phyloP scores from a whole-genome alignment of 2,888 invertebrate species.

The Chrysomela aeneicollis region DNA sequence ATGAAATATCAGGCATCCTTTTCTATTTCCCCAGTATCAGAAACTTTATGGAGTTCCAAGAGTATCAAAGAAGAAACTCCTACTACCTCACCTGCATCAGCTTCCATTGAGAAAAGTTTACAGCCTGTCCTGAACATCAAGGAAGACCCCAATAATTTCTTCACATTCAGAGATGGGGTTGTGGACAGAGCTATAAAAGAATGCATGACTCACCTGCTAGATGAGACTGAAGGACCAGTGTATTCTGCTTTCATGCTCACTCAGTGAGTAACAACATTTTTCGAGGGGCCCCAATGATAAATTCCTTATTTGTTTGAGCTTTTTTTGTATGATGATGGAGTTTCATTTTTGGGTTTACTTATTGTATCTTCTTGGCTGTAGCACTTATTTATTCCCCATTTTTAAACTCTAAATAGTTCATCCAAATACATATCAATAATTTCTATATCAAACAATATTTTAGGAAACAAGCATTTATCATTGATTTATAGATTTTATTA shows the following conservation, averaged over 20 bases:
- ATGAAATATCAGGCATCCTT: no score
- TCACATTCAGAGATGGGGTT: conserved; percentile 77
- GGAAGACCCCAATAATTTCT: conserved; percentile 73
- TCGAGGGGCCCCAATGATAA: no score
- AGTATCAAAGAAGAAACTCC: conserved; percentile 34
- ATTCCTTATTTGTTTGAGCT: not conserved
- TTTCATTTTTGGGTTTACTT: no score
- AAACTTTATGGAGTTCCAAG: conserved; percentile 54
- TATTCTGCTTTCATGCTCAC: conserved; percentile 82
- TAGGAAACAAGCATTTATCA: no score
- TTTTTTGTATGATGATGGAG: no score
- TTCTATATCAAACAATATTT: no score
- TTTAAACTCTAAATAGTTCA: no score
- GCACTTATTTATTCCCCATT: no score
- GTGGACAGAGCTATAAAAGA: conserved; percentile 77
- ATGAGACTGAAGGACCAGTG: conserved; percentile 74
- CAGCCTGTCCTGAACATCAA: conserved; percentile 45
- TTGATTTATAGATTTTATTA: no score
- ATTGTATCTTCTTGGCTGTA: no score
- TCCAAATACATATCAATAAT: no score
- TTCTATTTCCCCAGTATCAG: conserved; percentile 48
- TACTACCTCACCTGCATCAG: conserved; percentile 39
- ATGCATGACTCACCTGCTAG: conserved; percentile 71
- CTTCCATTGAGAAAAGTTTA: conserved; percentile 40
- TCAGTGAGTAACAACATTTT: conserved; percentile 70